phyloP scores from a whole-genome alignment of 1,140 invertebrate genomes.

The Cylas formicarius region DNA sequence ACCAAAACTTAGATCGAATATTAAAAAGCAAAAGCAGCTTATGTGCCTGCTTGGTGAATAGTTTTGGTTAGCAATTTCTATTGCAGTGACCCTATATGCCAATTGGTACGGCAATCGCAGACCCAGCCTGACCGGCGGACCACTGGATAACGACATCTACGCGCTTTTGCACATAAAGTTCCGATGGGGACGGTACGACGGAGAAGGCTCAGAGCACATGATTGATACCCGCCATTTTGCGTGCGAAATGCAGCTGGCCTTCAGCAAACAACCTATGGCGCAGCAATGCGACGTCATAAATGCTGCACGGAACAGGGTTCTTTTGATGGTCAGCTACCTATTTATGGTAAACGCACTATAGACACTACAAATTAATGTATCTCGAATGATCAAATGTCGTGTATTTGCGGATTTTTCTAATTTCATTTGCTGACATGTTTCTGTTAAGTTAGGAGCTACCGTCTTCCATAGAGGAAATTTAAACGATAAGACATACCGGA shows the following conservation, averaged over 20 bases:
- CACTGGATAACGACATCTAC: constrained; percentile 42
- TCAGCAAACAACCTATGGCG: constrained; percentile 32
- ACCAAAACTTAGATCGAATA: too few relatives aligned
- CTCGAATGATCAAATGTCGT: not conserved
- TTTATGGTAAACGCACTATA: constrained; percentile 45
- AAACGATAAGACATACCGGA: too few relatives aligned
- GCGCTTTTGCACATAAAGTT: constrained; percentile 47
- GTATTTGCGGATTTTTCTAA: not conserved
- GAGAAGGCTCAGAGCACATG: constrained; percentile 53
- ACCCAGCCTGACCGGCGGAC: constrained; percentile 47
- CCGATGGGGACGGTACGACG: constrained; percentile 49
- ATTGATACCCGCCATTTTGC: constrained; percentile 47
- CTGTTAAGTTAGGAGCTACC: too few relatives aligned
- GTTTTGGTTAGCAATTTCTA: constrained; percentile 30
- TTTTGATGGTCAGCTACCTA: constrained; percentile 44
- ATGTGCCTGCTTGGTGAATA: constrained; percentile 4
- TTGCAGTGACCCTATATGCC: constrained; percentile 39
- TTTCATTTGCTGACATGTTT: too few relatives aligned
- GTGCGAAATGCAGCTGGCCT: constrained; percentile 49
- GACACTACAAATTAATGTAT: too few relatives aligned
- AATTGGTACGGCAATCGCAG: constrained; percentile 33
- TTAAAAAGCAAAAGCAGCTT: constrained; percentile 18
- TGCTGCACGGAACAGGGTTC: constrained; percentile 21
- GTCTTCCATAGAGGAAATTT: too few relatives aligned
- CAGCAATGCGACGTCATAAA: constrained; percentile 22